Percentiles rank a stretch among this genome's conserved stretches.
These are phyloP conservation scores for Mongoloraphidia duomilia DNA, from an alignment of 2,888 invertebrate genomes.

Conservation along the genomic window DNA sequence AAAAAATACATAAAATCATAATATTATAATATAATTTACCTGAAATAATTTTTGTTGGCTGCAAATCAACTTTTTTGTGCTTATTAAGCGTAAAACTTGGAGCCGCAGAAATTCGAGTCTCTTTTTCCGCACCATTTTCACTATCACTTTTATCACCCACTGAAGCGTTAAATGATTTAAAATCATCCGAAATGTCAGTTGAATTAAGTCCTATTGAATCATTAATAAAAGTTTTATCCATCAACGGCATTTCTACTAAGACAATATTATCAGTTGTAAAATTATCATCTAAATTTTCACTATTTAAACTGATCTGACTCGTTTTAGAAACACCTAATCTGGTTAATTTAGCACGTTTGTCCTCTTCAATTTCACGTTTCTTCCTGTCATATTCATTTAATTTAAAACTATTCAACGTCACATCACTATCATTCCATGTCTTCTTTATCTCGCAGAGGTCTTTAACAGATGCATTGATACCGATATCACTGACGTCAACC, in stretches of 20 bases:
- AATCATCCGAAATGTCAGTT: too few relatives aligned
- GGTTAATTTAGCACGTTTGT: slow-evolving; percentile 22
- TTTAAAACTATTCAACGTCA: slow-evolving; percentile 28
- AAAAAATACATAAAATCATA: not conserved
- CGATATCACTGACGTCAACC: slow-evolving; percentile 17
- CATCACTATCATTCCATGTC: slow-evolving; percentile 11
- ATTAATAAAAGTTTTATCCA: too few relatives aligned
- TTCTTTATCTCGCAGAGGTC: slow-evolving; percentile 9
- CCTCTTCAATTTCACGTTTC: slow-evolving; percentile 17
- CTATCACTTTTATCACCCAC: too few relatives aligned
- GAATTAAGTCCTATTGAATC: too few relatives aligned
- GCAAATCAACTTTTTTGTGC: slow-evolving; percentile 45
- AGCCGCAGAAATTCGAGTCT: slow-evolving; percentile 27
- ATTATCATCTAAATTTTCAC: slow-evolving; percentile 7
- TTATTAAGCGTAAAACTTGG: slow-evolving; percentile 43
- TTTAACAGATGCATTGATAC: slow-evolving; percentile 15
- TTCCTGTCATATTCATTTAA: slow-evolving; percentile 26
- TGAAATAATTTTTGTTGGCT: slow-evolving; percentile 28
- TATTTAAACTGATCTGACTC: slow-evolving; percentile 29
- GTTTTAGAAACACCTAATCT: slow-evolving; percentile 29
- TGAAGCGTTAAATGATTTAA: too few relatives aligned
- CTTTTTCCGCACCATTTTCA: too few relatives aligned
- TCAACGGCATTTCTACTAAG: too few relatives aligned
- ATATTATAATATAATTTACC: slow-evolving; percentile 1
- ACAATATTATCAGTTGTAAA: too few relatives aligned